Conservation (phyloP, 1,140 invertebrate species). For the Philopotamus ludificatus region DNA sequence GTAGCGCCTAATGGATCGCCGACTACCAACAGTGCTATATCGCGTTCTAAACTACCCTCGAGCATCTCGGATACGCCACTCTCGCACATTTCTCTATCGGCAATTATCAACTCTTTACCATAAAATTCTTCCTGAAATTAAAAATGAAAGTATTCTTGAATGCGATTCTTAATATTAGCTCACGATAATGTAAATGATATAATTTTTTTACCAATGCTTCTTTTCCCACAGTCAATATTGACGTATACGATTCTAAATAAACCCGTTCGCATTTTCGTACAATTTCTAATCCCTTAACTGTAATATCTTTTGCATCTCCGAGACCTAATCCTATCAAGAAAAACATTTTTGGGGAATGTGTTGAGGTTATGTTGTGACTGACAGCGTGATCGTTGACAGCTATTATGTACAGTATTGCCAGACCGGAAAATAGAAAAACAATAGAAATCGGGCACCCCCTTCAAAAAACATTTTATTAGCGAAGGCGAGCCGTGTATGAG, state of each 20-base stretch:
- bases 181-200: background rate
- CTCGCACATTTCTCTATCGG: slow-evolving; percentile 94
- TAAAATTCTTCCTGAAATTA: slow-evolving; percentile 84
- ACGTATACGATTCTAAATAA: slow-evolving; percentile 96
- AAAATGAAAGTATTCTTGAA: too few species aligned
- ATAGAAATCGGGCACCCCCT: too few species aligned
- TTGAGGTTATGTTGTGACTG: too few species aligned
- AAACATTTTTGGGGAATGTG: slow-evolving; percentile 73
- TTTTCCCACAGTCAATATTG: slow-evolving; percentile 83
- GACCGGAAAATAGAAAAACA: too few species aligned
- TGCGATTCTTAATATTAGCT: too few species aligned
- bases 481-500: too few species aligned
- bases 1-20: slow-evolving; percentile 94
- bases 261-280: slow-evolving; percentile 84
- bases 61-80: slow-evolving; percentile 83
- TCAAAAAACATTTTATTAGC: too few species aligned
- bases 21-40: slow-evolving; percentile 92
- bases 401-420: too few species aligned
- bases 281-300: slow-evolving; percentile 93
- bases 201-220: slow-evolving; percentile 69
- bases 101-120: slow-evolving; percentile 75
- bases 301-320: slow-evolving; percentile 94
- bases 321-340: slow-evolving; percentile 95
- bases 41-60: slow-evolving; percentile 65
- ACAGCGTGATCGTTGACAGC: too few species aligned